Base-by-base conservation (phyloP, 2,888 invertebrate genomes). In the Chrysomela aeneicollis region DNA sequence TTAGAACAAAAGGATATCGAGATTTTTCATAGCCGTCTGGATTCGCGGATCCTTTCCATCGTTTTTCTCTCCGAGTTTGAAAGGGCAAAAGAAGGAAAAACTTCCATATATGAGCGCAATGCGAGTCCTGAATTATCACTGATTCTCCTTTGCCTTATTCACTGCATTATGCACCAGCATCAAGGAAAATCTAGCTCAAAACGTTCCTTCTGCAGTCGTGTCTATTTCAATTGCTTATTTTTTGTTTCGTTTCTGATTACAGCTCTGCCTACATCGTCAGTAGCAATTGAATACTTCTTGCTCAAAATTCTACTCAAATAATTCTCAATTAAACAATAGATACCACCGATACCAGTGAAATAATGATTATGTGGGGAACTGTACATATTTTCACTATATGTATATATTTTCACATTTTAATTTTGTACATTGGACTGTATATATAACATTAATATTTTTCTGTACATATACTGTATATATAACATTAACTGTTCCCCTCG, bases 1-100 rank as follows among this genome's bases (percentile, higher is more conserved):
- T 68, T 63, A 67, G 68, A 73, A 74, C 73, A 74, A 74, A 74
- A 69, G 71, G 66, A 68, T 73, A 74, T 71, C 55, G 71, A 69
- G 71, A 64, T 66, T 64, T 66, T 64, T 57, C 70, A 61, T 62
- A 61, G 64, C 68, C 61, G 70, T 68, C 66, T 68, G 68, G 68
- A 64, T 70, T 46, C 64, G 22, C 60, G 64, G 61, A 62, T 66
- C 64, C 61, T 61, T 67, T 66, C 68, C 63, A 68, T 68, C 68
- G 65, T 67, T 68, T 68, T 64, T 61, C 63, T 63, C 59, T 60
- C 49, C 57, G 59, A 57, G 61, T 65, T 61, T 61, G 63, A 57
- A 64, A 64, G 61, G 58, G 52, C 52, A 67, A 68, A 69, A 69
- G 66, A 71, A 67, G 66, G 69, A 71, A 69, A 69, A 70, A 66